Evolutionary conservation across 2,888 invertebrate species (phyloP).

Genomic region (Osmoderma eremita): DNA sequence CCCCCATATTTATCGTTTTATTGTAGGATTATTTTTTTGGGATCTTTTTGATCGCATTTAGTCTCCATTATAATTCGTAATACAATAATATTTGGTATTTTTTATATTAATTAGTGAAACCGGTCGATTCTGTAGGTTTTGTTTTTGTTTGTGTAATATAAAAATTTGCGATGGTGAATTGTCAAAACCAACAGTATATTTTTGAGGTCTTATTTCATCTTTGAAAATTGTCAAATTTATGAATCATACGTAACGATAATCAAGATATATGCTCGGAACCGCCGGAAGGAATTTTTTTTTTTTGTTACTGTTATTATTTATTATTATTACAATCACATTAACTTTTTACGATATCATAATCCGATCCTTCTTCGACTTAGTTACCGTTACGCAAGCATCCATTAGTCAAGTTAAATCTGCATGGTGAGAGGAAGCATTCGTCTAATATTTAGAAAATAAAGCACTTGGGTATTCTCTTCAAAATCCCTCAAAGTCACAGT

Average conservation of each 20-base stretch:
- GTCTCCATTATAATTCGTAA: neutral
- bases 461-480: constrained; percentile 63
- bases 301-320: constrained; percentile 42
- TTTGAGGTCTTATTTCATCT: constrained; percentile 61
- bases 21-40: neutral
- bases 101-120: constrained; percentile 30
- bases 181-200: constrained; percentile 65
- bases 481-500: constrained; percentile 60
- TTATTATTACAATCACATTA: constrained; percentile 45
- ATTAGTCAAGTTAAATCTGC: constrained; percentile 63
- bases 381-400: constrained; percentile 42
- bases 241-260: constrained; percentile 51
- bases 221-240: constrained; percentile 56
- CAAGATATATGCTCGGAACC: constrained; percentile 36
- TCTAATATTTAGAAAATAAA: constrained; percentile 60
- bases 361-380: neutral
- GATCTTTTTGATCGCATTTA: too few relatives aligned
- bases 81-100: neutral
- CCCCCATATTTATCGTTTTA: neutral
- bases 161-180: constrained; percentile 60
- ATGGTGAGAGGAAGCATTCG: constrained; percentile 53
- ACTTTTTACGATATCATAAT: constrained; percentile 20
- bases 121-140: constrained; percentile 42
- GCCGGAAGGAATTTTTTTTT: neutral
- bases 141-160: constrained; percentile 44